Evolutionary conservation across 1,140 invertebrate genomes (phyloP).

Genomic region (Cydia fagiglandana): DNA sequence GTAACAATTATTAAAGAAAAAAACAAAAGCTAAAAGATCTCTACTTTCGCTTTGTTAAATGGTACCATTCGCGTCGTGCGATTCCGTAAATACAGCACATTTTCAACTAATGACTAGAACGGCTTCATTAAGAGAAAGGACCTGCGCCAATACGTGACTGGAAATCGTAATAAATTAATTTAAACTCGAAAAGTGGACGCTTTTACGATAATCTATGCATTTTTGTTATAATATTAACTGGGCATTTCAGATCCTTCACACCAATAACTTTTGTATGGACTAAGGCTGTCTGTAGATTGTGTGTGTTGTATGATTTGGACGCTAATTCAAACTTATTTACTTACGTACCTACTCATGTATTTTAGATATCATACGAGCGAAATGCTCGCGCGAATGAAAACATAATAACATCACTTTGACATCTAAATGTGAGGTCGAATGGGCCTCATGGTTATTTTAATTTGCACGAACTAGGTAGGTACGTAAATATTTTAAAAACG

Average conservation of each 20-base stretch:
- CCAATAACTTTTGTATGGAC: too few relatives aligned
- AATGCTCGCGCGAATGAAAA: too few relatives aligned
- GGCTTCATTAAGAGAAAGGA: constrained; percentile 60
- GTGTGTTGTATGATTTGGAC: too few relatives aligned
- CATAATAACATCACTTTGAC: too few relatives aligned
- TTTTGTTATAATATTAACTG: constrained; percentile 34
- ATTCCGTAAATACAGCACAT: constrained; percentile 32
- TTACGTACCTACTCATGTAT: too few relatives aligned
- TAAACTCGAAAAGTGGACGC: constrained; percentile 36
- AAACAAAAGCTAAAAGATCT: background rate
- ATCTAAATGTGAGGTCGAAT: too few relatives aligned
- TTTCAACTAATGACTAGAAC: constrained; percentile 57
- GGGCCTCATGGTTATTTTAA: too few relatives aligned
- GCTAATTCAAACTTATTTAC: too few relatives aligned
- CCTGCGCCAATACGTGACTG: constrained; percentile 52
- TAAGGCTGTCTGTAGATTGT: too few relatives aligned
- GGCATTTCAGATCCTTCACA: too few relatives aligned
- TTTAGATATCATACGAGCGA: too few relatives aligned
- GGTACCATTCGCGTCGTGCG: background rate
- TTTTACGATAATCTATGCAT: constrained; percentile 36
- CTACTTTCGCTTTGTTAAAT: background rate
- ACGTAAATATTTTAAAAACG: background rate
- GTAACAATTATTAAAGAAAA: background rate
- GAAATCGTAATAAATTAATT: constrained; percentile 49
- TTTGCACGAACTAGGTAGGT: too few relatives aligned